These are phyloP conservation scores for Pseudorhiza aurosa DNA, from an alignment of 30 jellyfish, hydroid and myxozoan species.

Conservation along the genomic window DNA sequence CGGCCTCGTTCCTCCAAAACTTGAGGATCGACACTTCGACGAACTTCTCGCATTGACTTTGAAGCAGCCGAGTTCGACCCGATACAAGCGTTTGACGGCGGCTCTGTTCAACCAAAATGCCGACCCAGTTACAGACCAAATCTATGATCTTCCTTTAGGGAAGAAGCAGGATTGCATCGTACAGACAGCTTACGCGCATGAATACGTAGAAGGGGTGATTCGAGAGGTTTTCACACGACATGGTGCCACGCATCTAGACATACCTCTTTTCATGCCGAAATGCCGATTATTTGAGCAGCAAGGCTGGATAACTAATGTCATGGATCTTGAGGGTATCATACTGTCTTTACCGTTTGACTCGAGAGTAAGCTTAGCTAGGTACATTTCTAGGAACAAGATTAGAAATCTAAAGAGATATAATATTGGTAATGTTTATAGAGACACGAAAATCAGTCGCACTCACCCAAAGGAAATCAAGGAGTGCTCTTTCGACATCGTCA, in stretches of 20 bases:
- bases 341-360: slow-evolving; percentile 90
- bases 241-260: slow-evolving; percentile 76
- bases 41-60: slow-evolving; percentile 82
- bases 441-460: slow-evolving; percentile 68
- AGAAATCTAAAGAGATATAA: slow-evolving; percentile 66
- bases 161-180: slow-evolving; percentile 63
- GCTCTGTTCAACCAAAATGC: slow-evolving; percentile 76
- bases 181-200: slow-evolving; percentile 49
- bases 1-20: slow-evolving; percentile 87
- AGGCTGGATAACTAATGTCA: slow-evolving; percentile 64
- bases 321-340: slow-evolving; percentile 88
- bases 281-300: slow-evolving; percentile 58
- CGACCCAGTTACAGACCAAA: slow-evolving; percentile 83
- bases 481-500: slow-evolving; percentile 88
- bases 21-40: slow-evolving; percentile 89
- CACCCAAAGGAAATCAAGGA: slow-evolving; percentile 89
- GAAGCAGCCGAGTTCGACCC: slow-evolving; percentile 78
- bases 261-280: slow-evolving; percentile 85
- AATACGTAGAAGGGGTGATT: slow-evolving; percentile 68
- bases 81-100: slow-evolving; percentile 83
- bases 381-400: slow-evolving; percentile 73
- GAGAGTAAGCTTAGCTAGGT: slow-evolving; percentile 87
- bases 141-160: slow-evolving; percentile 75
- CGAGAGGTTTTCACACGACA: slow-evolving; percentile 62
- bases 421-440: slow-evolving; percentile 74